Conservation (phyloP, 2,888 invertebrate genomes). For the Neuroscelio doddi region DNA sequence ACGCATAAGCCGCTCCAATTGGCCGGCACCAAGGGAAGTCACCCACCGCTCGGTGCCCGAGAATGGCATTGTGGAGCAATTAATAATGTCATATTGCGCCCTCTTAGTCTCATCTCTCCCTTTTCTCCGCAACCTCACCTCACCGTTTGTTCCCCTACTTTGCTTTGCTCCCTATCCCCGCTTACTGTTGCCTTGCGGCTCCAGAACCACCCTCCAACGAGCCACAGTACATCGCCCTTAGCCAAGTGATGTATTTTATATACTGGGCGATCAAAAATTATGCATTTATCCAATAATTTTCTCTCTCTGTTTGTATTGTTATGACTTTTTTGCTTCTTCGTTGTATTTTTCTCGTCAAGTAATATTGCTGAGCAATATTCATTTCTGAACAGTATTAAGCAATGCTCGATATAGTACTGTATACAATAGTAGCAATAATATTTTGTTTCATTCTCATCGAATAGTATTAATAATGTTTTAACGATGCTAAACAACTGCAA, state of each 20-base stretch:
- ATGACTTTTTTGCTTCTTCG: too few species aligned
- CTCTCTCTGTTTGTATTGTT: too few species aligned
- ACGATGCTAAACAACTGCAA: too few species aligned
- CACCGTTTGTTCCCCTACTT: slow-evolving; percentile 23
- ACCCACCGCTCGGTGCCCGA: slow-evolving; percentile 50
- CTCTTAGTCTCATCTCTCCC: slow-evolving; percentile 47
- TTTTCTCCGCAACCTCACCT: slow-evolving; percentile 24
- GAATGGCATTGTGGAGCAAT: slow-evolving; percentile 65
- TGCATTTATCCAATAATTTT: too few species aligned
- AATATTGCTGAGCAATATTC: too few species aligned
- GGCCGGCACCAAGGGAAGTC: slow-evolving; percentile 54
- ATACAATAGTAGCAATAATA: too few species aligned
- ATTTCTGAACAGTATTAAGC: too few species aligned
- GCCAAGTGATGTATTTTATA: slow-evolving; percentile 33
- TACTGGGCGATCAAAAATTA: slow-evolving; percentile 36
- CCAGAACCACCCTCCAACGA: slow-evolving; percentile 37
- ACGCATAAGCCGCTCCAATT: slow-evolving; percentile 52
- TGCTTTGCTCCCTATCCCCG: slow-evolving; percentile 18
- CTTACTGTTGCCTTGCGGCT: slow-evolving; percentile 37
- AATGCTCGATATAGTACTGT: too few species aligned
- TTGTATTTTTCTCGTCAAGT: too few species aligned
- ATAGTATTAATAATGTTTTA: too few species aligned
- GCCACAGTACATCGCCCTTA: slow-evolving; percentile 46
- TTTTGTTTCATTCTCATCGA: too few species aligned
- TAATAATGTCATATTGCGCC: slow-evolving; percentile 67